Percentiles rank a stretch among this genome's conserved stretches.
phyloP scores from a whole-genome alignment of 1,140 invertebrate genomes.

The Marisa cornuarietis region DNA sequence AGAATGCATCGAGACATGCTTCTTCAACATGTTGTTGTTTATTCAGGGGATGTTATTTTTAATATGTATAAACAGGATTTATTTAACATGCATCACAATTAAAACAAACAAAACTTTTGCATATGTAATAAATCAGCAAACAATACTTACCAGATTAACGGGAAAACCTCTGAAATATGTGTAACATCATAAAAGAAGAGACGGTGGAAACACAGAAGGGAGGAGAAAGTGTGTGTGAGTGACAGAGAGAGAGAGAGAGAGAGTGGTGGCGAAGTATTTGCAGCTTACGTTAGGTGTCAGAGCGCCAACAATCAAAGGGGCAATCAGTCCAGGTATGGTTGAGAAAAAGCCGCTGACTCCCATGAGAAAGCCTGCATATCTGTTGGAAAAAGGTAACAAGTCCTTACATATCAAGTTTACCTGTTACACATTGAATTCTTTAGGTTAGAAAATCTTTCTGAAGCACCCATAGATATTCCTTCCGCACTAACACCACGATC shows the following conservation, averaged over 20 bases:
- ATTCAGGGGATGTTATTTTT: too few species aligned
- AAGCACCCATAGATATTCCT: too few species aligned
- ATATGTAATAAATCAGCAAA: too few species aligned
- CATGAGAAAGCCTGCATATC: conserved; percentile 82
- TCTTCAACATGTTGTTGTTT: background rate
- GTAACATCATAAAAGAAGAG: too few species aligned
- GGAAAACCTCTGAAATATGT: too few species aligned
- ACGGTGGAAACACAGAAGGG: background rate
- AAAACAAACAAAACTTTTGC: too few species aligned
- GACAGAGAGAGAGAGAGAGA: background rate
- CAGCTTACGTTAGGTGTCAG: conserved; percentile 69
- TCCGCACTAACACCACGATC: too few species aligned
- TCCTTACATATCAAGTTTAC: background rate
- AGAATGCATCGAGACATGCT: background rate
- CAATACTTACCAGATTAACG: too few species aligned
- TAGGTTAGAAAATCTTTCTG: background rate
- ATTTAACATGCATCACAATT: too few species aligned
- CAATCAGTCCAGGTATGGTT: conserved; percentile 84
- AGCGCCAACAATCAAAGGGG: conserved; percentile 79
- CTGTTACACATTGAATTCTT: background rate
- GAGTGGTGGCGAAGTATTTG: background rate
- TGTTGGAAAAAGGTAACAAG: conserved; percentile 51
- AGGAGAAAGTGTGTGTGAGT: background rate
- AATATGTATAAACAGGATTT: too few species aligned
- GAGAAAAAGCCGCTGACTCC: conserved; percentile 86